Conservation (phyloP, 2,113 vertebrate genomes). For the Ctenodactylus gundi region DNA sequence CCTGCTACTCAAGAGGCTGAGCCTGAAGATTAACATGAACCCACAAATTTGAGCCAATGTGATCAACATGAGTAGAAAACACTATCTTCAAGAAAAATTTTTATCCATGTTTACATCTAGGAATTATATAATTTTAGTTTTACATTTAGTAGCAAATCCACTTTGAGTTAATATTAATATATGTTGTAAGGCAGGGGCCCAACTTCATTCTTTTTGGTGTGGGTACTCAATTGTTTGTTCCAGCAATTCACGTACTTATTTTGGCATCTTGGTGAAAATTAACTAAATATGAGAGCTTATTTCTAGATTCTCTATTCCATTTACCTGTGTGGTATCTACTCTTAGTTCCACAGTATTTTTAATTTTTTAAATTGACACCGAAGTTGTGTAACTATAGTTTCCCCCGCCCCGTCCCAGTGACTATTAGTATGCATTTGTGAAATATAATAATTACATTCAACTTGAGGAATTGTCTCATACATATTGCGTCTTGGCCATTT, state of each 20-base stretch:
- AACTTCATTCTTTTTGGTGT: conserved; percentile 2
- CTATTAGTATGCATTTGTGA: too few relatives aligned
- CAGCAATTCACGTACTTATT: neutral
- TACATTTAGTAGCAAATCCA: conserved; percentile 26
- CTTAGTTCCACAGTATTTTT: neutral
- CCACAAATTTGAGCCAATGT: neutral
- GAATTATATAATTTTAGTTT: conserved; percentile 16
- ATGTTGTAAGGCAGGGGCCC: too few relatives aligned
- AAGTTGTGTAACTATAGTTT: neutral
- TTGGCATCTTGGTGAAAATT: neutral
- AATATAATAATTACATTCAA: too few relatives aligned
- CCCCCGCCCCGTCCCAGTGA: too few relatives aligned
- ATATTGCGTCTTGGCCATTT: too few relatives aligned
- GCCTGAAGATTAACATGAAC: neutral
- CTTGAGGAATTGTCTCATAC: too few relatives aligned
- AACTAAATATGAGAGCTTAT: neutral
- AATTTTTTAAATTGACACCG: neutral
- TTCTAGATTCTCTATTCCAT: conserved; percentile 3
- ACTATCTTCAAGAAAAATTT: neutral
- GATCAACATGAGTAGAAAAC: neutral
- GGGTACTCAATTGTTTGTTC: neutral
- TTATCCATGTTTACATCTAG: neutral
- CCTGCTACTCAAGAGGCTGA: neutral
- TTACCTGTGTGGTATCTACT: neutral
- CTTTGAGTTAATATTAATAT: too few relatives aligned